Conservation (phyloP, 1,140 invertebrate genomes). For the Galleria mellonella region DNA sequence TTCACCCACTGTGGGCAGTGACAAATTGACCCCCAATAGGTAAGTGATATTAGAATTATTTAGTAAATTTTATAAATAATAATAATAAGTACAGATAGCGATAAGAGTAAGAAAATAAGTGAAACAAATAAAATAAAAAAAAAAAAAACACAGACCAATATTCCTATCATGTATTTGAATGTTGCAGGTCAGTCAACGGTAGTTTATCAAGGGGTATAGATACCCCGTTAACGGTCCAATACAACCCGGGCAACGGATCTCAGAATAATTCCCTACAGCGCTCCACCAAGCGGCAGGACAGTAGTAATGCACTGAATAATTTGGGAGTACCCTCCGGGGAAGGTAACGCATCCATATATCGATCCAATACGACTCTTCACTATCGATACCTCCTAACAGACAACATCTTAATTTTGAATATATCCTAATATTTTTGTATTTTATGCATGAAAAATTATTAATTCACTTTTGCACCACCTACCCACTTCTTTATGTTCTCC, state of each 20-base stretch:
- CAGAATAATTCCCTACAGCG: conserved; percentile 77
- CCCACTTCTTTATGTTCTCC: too few relatives aligned
- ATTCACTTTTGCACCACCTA: too few relatives aligned
- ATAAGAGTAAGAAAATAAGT: too few relatives aligned
- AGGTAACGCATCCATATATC: conserved; percentile 18
- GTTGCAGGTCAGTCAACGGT: conserved; percentile 49
- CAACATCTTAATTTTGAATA: too few relatives aligned
- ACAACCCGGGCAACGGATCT: conserved; percentile 67
- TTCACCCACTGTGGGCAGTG: conserved; percentile 48
- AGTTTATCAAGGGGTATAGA: conserved; percentile 59
- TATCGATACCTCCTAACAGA: too few relatives aligned
- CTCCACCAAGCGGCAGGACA: conserved; percentile 71
- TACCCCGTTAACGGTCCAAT: conserved; percentile 67
- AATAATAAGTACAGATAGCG: too few relatives aligned
- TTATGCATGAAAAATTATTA: too few relatives aligned
- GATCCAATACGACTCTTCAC: too few relatives aligned
- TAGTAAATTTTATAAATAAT: too few relatives aligned
- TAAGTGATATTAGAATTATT: conserved; percentile 21
- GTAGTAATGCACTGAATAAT: conserved; percentile 67
- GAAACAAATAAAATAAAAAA: too few relatives aligned
- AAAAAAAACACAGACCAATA: too few relatives aligned
- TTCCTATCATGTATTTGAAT: not conserved
- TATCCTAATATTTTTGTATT: too few relatives aligned
- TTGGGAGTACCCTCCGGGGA: conserved; percentile 42
- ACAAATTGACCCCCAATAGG: conserved; percentile 62